These are phyloP conservation scores for Macrobrachium nipponense DNA, from an alignment of 1,140 invertebrate species.

Conservation along the genomic window DNA sequence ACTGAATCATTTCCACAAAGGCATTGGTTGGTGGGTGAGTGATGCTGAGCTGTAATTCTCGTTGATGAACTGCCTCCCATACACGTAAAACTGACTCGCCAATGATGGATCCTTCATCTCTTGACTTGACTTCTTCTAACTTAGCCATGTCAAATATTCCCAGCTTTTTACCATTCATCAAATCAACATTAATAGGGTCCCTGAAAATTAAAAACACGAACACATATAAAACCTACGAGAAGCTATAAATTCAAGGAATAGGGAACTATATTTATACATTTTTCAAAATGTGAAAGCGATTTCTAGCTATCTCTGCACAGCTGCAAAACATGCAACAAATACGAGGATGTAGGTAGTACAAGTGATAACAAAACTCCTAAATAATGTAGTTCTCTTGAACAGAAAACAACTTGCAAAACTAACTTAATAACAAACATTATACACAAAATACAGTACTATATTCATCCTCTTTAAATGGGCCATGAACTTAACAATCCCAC, in stretches of 20 bases:
- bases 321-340: too few species aligned
- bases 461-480: too few species aligned
- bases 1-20: conserved; percentile 91
- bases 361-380: too few species aligned
- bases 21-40: conserved; percentile 84
- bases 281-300: too few species aligned
- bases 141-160: background rate
- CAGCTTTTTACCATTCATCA: background rate
- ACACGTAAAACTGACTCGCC: conserved; percentile 41
- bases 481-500: too few species aligned
- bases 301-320: too few species aligned
- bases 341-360: too few species aligned
- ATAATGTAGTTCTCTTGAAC: too few species aligned
- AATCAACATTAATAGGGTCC: background rate
- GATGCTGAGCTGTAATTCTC: conserved; percentile 68
- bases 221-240: background rate
- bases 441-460: too few species aligned
- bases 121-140: conserved; percentile 66
- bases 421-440: too few species aligned
- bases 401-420: too few species aligned
- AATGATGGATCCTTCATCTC: conserved; percentile 68
- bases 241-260: background rate
- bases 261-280: background rate
- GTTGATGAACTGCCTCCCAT: conserved; percentile 48
- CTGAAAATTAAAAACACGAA: background rate